phyloP scores from a whole-genome alignment of 2,797 vertebrate species.

The Tarsius wallacei region DNA sequence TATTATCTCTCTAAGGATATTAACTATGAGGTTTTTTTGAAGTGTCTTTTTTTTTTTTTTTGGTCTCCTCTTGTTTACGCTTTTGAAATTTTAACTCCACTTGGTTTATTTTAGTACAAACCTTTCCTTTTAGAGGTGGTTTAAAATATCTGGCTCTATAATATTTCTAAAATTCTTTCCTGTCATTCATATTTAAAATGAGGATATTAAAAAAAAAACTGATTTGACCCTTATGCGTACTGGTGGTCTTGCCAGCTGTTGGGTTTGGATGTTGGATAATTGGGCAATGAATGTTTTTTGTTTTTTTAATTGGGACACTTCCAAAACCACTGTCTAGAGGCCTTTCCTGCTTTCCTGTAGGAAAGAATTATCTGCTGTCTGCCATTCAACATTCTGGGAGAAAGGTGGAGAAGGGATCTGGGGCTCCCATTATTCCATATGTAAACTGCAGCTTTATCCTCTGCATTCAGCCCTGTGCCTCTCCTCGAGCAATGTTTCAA shows the following conservation, averaged over 20 bases:
- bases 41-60: not conserved
- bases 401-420: too few species aligned
- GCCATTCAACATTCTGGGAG: not conserved
- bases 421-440: not conserved
- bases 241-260: not conserved
- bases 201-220: not conserved
- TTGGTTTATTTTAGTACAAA: not conserved
- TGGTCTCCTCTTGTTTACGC: not conserved
- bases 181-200: not conserved
- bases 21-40: not conserved
- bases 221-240: accelerated
- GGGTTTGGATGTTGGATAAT: not conserved
- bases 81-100: not conserved
- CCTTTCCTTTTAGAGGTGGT: not conserved
- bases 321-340: not conserved
- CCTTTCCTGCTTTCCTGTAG: not conserved
- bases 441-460: not conserved
- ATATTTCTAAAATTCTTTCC: not conserved
- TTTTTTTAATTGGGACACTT: not conserved
- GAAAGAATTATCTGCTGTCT: not conserved
- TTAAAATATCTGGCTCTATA: conserved; percentile 14
- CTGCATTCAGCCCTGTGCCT: not conserved
- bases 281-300: not conserved
- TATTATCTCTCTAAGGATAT: not conserved
- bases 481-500: not conserved